Evolutionary conservation across 1,140 invertebrate genomes (phyloP).

Genomic region (Pseudomyrmex cubaensis): DNA sequence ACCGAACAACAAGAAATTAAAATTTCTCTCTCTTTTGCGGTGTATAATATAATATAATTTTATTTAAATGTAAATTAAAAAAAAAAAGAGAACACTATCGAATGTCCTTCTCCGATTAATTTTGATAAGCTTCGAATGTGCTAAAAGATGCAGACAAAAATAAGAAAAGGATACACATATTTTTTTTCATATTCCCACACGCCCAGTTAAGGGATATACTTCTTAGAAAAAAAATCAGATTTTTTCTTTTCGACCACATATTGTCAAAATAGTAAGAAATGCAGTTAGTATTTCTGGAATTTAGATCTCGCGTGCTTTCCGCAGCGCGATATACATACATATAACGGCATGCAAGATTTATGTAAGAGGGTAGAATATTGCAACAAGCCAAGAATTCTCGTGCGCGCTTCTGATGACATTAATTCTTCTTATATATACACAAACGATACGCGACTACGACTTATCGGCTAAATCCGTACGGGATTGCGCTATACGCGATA

Average conservation of each 20-base stretch:
- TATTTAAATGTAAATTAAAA: too few species aligned
- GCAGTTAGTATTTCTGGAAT: conserved; percentile 6
- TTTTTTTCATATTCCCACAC: too few species aligned
- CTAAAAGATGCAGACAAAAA: too few species aligned
- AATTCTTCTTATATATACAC: conserved; percentile 5
- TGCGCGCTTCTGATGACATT: conserved; percentile 15
- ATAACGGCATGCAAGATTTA: conserved; percentile 27
- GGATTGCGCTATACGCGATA: conserved; percentile 23
- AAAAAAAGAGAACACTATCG: too few species aligned
- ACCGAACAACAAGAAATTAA: too few species aligned
- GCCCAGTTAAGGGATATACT: too few species aligned
- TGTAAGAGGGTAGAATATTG: conserved; percentile 8
- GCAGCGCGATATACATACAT: conserved; percentile 3
- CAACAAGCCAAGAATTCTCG: conserved; percentile 38
- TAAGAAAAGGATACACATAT: too few species aligned
- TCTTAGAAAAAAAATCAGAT: background rate
- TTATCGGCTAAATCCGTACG: background rate
- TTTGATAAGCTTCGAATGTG: too few species aligned
- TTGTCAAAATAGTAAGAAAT: too few species aligned
- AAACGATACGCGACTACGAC: conserved; percentile 15
- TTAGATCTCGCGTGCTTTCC: background rate
- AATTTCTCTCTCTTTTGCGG: too few species aligned
- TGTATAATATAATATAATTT: too few species aligned
- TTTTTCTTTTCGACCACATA: background rate
- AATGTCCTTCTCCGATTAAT: too few species aligned